phyloP scores from a whole-genome alignment of 1,140 invertebrate species.

The Dryas iulia region DNA sequence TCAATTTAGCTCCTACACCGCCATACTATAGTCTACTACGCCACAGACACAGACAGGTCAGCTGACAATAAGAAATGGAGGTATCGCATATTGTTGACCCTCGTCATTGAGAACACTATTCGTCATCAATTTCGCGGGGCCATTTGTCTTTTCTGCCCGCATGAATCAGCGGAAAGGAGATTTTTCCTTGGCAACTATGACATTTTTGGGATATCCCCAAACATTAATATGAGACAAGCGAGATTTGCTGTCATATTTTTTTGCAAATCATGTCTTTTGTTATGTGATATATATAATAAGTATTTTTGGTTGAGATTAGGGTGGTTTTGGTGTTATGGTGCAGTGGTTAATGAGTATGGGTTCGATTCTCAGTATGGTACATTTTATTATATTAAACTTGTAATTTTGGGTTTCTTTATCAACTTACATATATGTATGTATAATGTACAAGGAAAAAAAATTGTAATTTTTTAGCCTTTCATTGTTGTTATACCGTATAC shows the following conservation, averaged over 20 bases:
- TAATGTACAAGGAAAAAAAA: too few relatives aligned
- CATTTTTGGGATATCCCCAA: conserved; percentile 11
- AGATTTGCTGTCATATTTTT: conserved; percentile 7
- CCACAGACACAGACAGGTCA: neutral
- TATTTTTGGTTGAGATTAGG: too few relatives aligned
- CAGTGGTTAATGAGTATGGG: too few relatives aligned
- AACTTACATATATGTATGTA: too few relatives aligned
- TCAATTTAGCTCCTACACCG: neutral
- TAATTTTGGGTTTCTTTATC: too few relatives aligned
- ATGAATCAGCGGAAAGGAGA: neutral
- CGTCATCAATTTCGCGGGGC: conserved; percentile 25
- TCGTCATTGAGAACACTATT: conserved; percentile 26
- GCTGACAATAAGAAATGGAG: conserved; percentile 19
- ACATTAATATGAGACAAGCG: conserved; percentile 19
- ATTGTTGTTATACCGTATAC: too few relatives aligned
- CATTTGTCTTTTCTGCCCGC: conserved; percentile 23
- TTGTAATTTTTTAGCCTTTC: too few relatives aligned
- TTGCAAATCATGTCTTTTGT: neutral
- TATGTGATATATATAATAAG: neutral
- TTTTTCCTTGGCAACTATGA: conserved; percentile 3
- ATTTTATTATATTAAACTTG: too few relatives aligned
- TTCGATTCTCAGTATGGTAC: too few relatives aligned
- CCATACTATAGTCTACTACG: neutral
- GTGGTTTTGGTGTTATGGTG: too few relatives aligned
- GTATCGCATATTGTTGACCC: conserved; percentile 31